Evolutionary conservation across 2,113 vertebrate species (phyloP).

Genomic region (Callochromis pleurospilus): DNA sequence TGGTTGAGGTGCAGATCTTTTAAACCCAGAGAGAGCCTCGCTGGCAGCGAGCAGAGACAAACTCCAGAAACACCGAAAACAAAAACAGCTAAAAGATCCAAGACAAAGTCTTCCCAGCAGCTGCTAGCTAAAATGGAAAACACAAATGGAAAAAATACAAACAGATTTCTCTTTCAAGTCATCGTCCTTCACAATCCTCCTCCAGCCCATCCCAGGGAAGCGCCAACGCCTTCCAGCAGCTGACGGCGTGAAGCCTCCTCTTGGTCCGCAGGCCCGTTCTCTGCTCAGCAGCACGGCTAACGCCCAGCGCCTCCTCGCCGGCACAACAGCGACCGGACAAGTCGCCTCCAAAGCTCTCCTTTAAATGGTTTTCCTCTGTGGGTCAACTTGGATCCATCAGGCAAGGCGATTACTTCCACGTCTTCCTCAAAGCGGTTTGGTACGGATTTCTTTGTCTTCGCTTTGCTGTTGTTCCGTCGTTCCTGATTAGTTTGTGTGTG

Average conservation of each 20-base stretch:
- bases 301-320: neutral
- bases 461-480: neutral
- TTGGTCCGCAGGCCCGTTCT: neutral
- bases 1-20: neutral
- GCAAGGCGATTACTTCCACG: neutral
- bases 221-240: neutral
- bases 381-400: neutral
- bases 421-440: constrained; percentile 1
- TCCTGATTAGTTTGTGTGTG: constrained; percentile 62
- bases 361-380: neutral
- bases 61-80: neutral
- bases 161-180: constrained; percentile 46
- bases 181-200: constrained; percentile 4
- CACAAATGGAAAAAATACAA: constrained; percentile 11
- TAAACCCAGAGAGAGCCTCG: neutral
- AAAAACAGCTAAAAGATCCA: neutral
- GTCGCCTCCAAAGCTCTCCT: neutral
- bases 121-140: constrained; percentile 3
- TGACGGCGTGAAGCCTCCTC: neutral
- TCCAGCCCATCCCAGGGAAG: neutral
- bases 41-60: neutral
- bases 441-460: neutral
- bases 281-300: neutral
- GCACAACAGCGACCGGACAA: neutral
- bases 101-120: neutral